Evolutionary conservation across 2,888 invertebrate species (phyloP).

Genomic region (Caenorhabditis uteleia): DNA sequence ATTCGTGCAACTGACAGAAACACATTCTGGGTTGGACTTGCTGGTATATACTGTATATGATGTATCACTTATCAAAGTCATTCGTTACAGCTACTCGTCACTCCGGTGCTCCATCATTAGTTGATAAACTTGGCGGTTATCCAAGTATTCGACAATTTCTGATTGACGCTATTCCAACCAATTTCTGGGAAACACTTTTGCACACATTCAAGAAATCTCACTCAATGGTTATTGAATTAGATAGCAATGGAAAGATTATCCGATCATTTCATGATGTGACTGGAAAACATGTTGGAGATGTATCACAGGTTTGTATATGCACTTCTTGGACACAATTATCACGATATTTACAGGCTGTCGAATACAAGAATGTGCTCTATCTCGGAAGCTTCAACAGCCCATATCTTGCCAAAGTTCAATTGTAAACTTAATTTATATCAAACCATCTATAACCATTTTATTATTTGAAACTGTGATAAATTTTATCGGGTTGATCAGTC

Average conservation of each 20-base stretch:
- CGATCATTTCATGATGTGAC: constrained; percentile 59
- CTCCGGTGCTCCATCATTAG: constrained; percentile 18
- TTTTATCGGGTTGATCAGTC: too few species aligned
- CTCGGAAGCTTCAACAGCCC: constrained; percentile 59
- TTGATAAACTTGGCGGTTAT: constrained; percentile 45
- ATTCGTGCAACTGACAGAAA: constrained; percentile 69
- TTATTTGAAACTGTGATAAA: too few species aligned
- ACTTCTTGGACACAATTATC: not conserved
- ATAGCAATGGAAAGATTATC: constrained; percentile 54
- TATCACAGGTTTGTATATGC: constrained; percentile 52
- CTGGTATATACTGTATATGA: constrained; percentile 13
- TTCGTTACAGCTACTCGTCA: constrained; percentile 26
- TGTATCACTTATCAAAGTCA: not conserved
- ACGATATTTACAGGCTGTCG: constrained; percentile 44
- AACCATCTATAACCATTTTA: not conserved
- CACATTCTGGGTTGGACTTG: constrained; percentile 51
- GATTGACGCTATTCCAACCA: constrained; percentile 37
- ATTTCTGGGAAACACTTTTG: constrained; percentile 41
- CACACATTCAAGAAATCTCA: constrained; percentile 51
- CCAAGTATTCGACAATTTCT: constrained; percentile 52
- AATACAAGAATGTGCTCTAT: constrained; percentile 50
- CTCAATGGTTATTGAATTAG: constrained; percentile 56
- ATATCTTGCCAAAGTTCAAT: constrained; percentile 55
- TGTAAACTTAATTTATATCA: constrained; percentile 5
- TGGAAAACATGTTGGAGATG: constrained; percentile 53